phyloP scores from a whole-genome alignment of 2,888 invertebrate genomes.

The Flabesymbios commensalis region DNA sequence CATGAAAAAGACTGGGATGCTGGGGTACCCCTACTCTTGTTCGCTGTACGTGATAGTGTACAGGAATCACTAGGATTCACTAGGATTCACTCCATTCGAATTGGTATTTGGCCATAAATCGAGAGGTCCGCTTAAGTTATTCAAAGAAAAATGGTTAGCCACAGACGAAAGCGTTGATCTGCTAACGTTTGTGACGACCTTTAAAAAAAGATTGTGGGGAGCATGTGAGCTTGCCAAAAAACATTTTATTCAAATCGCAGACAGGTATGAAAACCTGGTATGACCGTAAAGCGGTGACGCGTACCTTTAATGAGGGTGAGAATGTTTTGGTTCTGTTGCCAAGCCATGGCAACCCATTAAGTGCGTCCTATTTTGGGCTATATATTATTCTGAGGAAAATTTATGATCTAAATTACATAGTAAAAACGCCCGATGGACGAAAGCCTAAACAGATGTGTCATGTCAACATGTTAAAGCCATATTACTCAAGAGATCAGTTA shows the following conservation, averaged over 20 bases:
- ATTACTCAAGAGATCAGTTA: too few relatives aligned
- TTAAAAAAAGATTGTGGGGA: not conserved
- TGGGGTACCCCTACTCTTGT: not conserved
- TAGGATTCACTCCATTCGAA: conserved; percentile 15
- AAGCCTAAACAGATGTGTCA: conserved; percentile 5
- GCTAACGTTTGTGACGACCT: not conserved
- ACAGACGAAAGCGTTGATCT: not conserved
- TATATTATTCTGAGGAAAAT: not conserved
- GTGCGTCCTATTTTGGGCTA: not conserved
- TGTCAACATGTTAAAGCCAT: conserved; percentile 5
- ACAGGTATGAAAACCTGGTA: not conserved
- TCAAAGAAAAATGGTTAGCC: conserved; percentile 2
- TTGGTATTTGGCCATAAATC: conserved; percentile 8
- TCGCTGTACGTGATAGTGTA: conserved; percentile 5
- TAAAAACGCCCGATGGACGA: not conserved
- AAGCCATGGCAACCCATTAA: not conserved
- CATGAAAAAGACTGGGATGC: conserved; percentile 4
- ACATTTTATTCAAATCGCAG: not conserved
- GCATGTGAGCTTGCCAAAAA: conserved; percentile 2
- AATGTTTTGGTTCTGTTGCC: conserved; percentile 5
- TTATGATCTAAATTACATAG: not conserved
- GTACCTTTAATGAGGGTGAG: not conserved
- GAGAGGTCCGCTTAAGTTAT: conserved; percentile 5
- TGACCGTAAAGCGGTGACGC: not conserved
- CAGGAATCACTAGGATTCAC: conserved; percentile 9